A percentile compares a stretch with the other conserved stretches of the same genome.
Conservation (phyloP, 1,140 invertebrate species). For the Lordiphosa stackelbergi region DNA sequence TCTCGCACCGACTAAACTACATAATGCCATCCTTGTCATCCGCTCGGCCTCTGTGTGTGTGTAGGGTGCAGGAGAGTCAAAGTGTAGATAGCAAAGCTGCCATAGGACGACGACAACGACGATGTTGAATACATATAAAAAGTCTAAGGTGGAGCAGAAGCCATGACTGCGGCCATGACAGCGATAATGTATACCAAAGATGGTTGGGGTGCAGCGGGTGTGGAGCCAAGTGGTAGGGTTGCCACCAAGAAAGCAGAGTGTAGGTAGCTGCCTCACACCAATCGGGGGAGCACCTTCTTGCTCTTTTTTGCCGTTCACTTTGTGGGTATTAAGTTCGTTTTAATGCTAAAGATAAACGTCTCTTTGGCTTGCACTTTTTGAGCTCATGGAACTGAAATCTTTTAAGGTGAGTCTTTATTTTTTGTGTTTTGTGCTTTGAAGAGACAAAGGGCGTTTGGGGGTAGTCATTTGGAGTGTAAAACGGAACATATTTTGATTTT, state of each 20-base stretch:
- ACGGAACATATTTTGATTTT: neutral
- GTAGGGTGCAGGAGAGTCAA: slow-evolving; percentile 59
- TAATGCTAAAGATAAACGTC: slow-evolving; percentile 65
- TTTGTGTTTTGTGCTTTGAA: no score
- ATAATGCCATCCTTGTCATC: slow-evolving; percentile 62
- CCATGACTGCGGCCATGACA: slow-evolving; percentile 75
- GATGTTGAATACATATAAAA: slow-evolving; percentile 68
- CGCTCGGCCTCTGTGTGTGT: slow-evolving; percentile 24
- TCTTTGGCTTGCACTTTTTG: slow-evolving; percentile 43
- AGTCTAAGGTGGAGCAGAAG: slow-evolving; percentile 76
- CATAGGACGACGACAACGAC: slow-evolving; percentile 67
- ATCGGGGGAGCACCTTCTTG: slow-evolving; percentile 7
- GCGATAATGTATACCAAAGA: slow-evolving; percentile 63
- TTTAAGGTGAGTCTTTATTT: slow-evolving; percentile 16
- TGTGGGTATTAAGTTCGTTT: slow-evolving; percentile 70
- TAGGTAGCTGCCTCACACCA: slow-evolving; percentile 24
- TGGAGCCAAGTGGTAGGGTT: slow-evolving; percentile 50
- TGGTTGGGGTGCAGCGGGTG: slow-evolving; percentile 2
- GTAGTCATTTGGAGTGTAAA: neutral
- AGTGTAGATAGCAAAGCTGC: slow-evolving; percentile 71
- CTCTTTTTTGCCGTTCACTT: slow-evolving; percentile 29
- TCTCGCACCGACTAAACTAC: slow-evolving; percentile 54
- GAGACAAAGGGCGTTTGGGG: neutral
- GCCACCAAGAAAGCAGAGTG: slow-evolving; percentile 23
- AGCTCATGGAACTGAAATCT: slow-evolving; percentile 25